A percentile compares a stretch with the other conserved stretches of the same genome.
phyloP scores from a whole-genome alignment of 2,888 invertebrate genomes.

The Ochropleura plecta region DNA sequence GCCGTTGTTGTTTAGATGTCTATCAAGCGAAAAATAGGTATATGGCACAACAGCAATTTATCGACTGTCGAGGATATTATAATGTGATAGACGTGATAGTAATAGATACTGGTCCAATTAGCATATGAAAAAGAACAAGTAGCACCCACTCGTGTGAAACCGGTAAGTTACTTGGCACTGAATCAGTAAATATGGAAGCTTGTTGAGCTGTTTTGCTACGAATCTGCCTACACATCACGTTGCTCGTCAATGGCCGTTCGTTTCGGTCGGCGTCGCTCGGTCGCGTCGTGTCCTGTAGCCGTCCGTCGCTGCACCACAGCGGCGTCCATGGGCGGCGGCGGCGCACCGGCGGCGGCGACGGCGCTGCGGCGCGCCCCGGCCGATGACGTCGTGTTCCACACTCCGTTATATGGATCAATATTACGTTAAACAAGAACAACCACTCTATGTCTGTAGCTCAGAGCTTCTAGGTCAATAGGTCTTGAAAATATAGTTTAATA shows the following conservation, averaged over 20 bases:
- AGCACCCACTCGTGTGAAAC: conserved; percentile 87
- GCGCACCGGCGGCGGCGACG: conserved; percentile 4
- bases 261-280: conserved; percentile 22
- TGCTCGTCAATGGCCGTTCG: conserved; percentile 37
- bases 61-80: conserved; percentile 67
- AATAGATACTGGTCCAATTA: conserved; percentile 79
- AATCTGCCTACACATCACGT: conserved; percentile 85
- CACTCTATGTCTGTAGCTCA: conserved; percentile 35
- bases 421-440: conserved; percentile 58
- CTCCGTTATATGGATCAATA: conserved; percentile 70
- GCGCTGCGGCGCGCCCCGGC: conserved; percentile 27
- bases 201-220: conserved; percentile 84
- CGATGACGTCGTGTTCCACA: conserved; percentile 53
- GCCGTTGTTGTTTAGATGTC: conserved; percentile 16
- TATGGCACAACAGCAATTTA: conserved; percentile 56
- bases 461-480: conserved; percentile 58
- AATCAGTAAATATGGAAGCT: conserved; percentile 89
- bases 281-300: conserved; percentile 24
- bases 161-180: conserved; percentile 85
- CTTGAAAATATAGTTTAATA: conserved; percentile 27
- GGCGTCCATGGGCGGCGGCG: conserved; percentile 3
- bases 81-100: conserved; percentile 78
- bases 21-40: conserved; percentile 27
- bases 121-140: conserved; percentile 83
- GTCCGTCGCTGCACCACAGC: conserved; percentile 19